Evolutionary conservation across 2,888 invertebrate species (phyloP).

Genomic region (Lithosia quadra): DNA sequence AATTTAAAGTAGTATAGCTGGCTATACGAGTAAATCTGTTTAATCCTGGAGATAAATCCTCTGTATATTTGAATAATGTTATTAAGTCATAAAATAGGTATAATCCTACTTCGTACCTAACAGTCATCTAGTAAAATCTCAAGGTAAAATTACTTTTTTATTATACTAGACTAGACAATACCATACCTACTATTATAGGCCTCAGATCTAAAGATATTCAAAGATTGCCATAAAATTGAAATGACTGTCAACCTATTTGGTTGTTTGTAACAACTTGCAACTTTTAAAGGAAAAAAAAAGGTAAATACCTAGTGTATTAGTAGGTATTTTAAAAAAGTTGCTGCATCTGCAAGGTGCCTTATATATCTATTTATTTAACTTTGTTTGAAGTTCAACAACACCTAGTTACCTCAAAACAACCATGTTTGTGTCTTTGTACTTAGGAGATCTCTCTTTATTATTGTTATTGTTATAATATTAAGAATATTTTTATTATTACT

Average conservation of each 20-base stretch:
- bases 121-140: neutral
- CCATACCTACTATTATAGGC: no score
- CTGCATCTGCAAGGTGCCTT: no score
- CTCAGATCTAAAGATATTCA: no score
- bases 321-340: neutral
- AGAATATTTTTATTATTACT: neutral
- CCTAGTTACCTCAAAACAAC: no score
- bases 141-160: neutral
- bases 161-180: no score
- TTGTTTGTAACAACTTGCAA: no score
- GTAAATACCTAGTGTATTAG: no score
- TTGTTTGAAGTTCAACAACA: neutral
- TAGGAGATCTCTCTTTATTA: neutral
- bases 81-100: neutral
- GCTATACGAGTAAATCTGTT: neutral
- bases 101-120: slow-evolving; percentile 1
- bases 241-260: no score
- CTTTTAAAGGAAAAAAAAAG: no score
- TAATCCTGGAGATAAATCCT: neutral
- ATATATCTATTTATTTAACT: neutral
- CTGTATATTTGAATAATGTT: no score
- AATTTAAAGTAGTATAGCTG: no score
- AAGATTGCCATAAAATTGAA: no score
- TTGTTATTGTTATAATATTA: neutral
- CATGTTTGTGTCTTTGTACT: neutral